Conservation (phyloP, 2,797 vertebrate genomes). For the Cirrhinus molitorella region DNA sequence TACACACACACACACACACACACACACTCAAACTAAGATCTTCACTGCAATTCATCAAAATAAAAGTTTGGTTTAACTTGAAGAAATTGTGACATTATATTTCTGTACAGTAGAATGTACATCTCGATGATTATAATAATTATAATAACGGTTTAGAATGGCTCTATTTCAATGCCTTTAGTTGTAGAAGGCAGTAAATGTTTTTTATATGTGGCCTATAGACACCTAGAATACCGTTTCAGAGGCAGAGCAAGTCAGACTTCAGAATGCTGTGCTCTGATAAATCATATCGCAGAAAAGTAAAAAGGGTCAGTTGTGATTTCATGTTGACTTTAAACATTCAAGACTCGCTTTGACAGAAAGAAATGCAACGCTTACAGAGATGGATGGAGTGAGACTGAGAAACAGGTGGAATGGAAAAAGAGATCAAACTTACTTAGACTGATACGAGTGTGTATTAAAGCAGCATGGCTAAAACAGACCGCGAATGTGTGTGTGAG, state of each 20-base stretch:
- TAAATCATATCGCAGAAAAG: not conserved
- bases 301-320: not conserved
- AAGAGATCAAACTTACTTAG: slow-evolving; percentile 24
- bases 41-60: too few species aligned
- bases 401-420: slow-evolving; percentile 42
- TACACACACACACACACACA: too few species aligned
- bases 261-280: not conserved
- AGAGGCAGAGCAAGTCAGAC: not conserved
- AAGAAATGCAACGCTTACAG: slow-evolving; percentile 8
- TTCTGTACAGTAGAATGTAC: too few species aligned
- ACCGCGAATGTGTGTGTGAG: not conserved
- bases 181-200: not conserved
- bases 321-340: slow-evolving; percentile 15
- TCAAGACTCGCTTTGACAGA: slow-evolving; percentile 6
- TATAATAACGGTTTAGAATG: not conserved
- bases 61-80: too few species aligned
- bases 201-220: too few species aligned
- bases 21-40: too few species aligned
- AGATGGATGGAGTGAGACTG: slow-evolving; percentile 14
- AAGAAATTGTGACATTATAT: too few species aligned
- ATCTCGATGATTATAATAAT: too few species aligned
- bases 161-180: not conserved
- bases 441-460: slow-evolving; percentile 22
- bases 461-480: not conserved
- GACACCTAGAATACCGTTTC: not conserved